A percentile compares a stretch with the other conserved stretches of the same genome.
Evolutionary conservation across 2,888 invertebrate genomes (phyloP).

Genomic region (Drosophila infuscata): DNA sequence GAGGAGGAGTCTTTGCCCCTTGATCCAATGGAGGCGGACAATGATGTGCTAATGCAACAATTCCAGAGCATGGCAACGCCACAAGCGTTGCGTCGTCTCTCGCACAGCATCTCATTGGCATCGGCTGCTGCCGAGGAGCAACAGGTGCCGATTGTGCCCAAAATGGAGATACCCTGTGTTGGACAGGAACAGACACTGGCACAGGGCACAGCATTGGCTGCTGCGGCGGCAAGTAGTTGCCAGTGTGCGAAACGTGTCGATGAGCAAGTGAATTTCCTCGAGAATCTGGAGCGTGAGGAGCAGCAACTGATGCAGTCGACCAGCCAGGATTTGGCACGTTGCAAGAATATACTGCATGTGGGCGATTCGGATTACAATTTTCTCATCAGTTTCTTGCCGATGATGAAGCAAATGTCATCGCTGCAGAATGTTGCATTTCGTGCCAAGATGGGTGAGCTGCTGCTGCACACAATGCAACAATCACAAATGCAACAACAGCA

Average conservation of each 20-base stretch:
- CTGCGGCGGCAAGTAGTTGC: slow-evolving; percentile 65
- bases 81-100: slow-evolving; percentile 76
- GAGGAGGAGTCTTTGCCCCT: slow-evolving; percentile 55
- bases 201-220: slow-evolving; percentile 46
- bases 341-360: slow-evolving; percentile 72
- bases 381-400: slow-evolving; percentile 80
- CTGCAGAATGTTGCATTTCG: slow-evolving; percentile 80
- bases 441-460: slow-evolving; percentile 77
- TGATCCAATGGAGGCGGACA: slow-evolving; percentile 72
- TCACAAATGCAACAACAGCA: slow-evolving; percentile 43
- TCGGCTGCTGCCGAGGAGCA: slow-evolving; percentile 70
- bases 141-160: slow-evolving; percentile 1
- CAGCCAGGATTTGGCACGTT: slow-evolving; percentile 74
- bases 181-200: not conserved
- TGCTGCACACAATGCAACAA: slow-evolving; percentile 75
- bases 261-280: slow-evolving; percentile 78
- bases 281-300: slow-evolving; percentile 76
- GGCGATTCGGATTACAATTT: slow-evolving; percentile 82
- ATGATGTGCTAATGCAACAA: slow-evolving; percentile 76
- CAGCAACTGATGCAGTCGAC: slow-evolving; percentile 80
- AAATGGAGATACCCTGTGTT: not conserved
- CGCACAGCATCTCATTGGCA: slow-evolving; percentile 71
- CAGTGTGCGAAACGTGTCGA: slow-evolving; percentile 74
- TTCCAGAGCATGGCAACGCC: slow-evolving; percentile 78
- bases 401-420: slow-evolving; percentile 81